These are phyloP conservation scores for Acanthosepion esculentum DNA, from an alignment of 2,888 invertebrate genomes.

Conservation along the genomic window DNA sequence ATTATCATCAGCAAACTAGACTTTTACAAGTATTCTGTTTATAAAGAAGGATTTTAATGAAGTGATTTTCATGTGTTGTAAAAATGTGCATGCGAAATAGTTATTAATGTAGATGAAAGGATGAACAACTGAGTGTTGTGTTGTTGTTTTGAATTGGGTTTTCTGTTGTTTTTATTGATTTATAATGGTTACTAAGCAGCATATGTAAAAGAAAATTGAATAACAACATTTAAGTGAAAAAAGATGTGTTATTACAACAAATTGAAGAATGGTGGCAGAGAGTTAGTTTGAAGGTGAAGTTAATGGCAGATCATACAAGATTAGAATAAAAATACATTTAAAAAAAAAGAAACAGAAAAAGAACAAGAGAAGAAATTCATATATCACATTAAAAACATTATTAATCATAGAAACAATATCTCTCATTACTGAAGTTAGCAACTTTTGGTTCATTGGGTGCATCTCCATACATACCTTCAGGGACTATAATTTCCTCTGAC, in stretches of 20 bases:
- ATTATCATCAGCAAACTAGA: too few species aligned
- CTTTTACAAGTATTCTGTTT: too few species aligned
- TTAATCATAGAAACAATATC: background rate
- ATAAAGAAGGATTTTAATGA: too few species aligned
- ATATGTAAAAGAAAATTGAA: background rate
- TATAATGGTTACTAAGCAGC: background rate
- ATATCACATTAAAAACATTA: background rate
- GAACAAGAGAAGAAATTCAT: background rate
- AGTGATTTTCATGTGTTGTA: too few species aligned
- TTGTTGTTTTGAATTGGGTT: background rate
- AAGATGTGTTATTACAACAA: background rate
- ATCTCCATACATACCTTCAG: slow-evolving; percentile 50
- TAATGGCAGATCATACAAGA: background rate
- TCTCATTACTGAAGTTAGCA: background rate
- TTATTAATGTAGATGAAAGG: too few species aligned
- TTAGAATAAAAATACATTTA: background rate
- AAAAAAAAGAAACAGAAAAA: background rate
- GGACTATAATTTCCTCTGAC: slow-evolving; percentile 58
- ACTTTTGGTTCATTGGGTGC: background rate
- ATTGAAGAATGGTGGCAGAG: background rate
- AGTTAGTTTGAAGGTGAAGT: background rate
- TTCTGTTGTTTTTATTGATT: background rate
- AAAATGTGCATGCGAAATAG: too few species aligned
- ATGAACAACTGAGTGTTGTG: background rate
- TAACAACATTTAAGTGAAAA: background rate